Conservation (phyloP, 2,797 vertebrate species). For the Jordanella pulchra region DNA sequence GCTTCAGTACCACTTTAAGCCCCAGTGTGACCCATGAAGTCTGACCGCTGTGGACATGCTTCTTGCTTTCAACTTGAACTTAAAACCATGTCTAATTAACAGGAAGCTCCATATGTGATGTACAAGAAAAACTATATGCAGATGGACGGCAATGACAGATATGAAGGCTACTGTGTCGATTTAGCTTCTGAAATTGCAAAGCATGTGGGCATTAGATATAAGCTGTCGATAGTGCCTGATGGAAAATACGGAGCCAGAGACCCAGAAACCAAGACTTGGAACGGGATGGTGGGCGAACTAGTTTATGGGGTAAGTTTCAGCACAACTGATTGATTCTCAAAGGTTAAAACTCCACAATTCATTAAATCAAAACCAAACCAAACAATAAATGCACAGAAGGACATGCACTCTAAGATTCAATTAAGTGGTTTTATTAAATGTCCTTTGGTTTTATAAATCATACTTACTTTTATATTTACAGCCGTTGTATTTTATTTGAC, state of each 20-base stretch:
- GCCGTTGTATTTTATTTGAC: neutral
- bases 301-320: conserved; percentile 95
- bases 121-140: conserved; percentile 98
- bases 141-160: conserved; percentile 96
- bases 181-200: conserved; percentile 99
- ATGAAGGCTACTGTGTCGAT: conserved; percentile 99
- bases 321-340: neutral
- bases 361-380: conserved; percentile 19
- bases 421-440: no score
- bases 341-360: conserved; percentile 6
- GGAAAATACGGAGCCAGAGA: conserved; percentile 98
- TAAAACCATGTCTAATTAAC: conserved; percentile 82
- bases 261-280: conserved; percentile 98
- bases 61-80: conserved; percentile 52
- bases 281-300: conserved; percentile 99
- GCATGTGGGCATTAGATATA: conserved; percentile 97
- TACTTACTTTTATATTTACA: neutral
- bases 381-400: neutral
- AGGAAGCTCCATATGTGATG: conserved; percentile 99
- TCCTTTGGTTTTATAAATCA: neutral
- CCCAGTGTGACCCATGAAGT: conserved; percentile 48
- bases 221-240: conserved; percentile 95
- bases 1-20: conserved; percentile 37
- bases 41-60: conserved; percentile 47
- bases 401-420: neutral